A percentile compares a stretch with the other conserved stretches of the same genome.
Conservation (phyloP, 2,113 vertebrate genomes). For the Micronycteris hirsuta region DNA sequence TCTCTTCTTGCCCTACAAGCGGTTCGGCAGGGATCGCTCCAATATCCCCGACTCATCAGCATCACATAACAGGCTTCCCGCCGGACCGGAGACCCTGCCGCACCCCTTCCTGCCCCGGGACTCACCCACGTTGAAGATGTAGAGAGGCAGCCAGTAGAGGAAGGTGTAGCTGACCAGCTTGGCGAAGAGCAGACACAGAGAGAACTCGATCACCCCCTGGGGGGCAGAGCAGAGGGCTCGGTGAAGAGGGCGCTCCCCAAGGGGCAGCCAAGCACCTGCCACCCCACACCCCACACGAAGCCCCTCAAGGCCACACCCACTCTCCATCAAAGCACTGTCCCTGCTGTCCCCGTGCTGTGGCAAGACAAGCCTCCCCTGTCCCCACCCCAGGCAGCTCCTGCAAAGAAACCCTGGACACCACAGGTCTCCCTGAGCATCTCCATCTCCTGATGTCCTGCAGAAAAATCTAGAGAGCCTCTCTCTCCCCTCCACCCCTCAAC, state of each 20-base stretch:
- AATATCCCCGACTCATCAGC: not conserved
- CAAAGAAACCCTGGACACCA: not conserved
- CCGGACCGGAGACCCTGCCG: not conserved
- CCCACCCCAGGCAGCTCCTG: not conserved
- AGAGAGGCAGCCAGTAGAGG: slow-evolving; percentile 97
- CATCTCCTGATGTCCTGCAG: not conserved
- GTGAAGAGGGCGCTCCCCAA: not conserved
- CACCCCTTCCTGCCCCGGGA: not conserved
- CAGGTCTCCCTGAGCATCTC: too few species aligned
- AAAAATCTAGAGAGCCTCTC: not conserved
- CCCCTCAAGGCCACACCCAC: not conserved
- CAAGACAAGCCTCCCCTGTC: not conserved
- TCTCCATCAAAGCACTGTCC: not conserved
- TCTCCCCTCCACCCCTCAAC: not conserved
- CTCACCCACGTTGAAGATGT: slow-evolving; percentile 95
- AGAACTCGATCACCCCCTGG: slow-evolving; percentile 97
- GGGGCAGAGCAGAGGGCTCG: not conserved
- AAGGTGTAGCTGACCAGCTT: slow-evolving; percentile 99
- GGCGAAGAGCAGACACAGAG: slow-evolving; percentile 95
- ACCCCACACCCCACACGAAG: too few species aligned
- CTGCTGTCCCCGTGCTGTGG: not conserved
- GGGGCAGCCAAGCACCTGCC: not conserved
- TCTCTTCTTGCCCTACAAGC: not conserved
- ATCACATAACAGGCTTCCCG: fast-evolving
- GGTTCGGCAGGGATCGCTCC: not conserved